Evolutionary conservation across 2,113 vertebrate genomes (phyloP), one percentile per base, ranked within the genome.

Genomic region (Silurus glanis): DNA sequence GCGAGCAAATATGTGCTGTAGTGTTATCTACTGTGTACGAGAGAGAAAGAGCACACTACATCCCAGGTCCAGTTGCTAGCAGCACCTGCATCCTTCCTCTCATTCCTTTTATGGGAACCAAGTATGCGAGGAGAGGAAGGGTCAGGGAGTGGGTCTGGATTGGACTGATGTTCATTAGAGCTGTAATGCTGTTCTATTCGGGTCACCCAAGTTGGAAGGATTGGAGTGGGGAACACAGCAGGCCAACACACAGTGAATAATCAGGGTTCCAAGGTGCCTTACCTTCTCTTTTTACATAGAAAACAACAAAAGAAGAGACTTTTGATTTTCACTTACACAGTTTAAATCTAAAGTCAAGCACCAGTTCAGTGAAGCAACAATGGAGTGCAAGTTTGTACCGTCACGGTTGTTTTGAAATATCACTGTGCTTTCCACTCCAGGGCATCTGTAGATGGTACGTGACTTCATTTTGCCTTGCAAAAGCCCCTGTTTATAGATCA

Each of bases 241-340:
- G 61, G 82, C 75, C 67, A 87, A 86, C 62, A 51, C 67, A 76
- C 19, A 59, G 79, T 25, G 76, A 87, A 80, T 89, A 85, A 90
- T 94, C 93, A 94, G 93, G 92, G 91, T 93, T 91, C 90, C 83
- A 88, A 85, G 93, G 91, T 95, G 94, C 94, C 94, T 95, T 95
- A 93, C 85, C 87, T 90, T 86, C 83, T 81, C 49, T 83, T 81
- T 82, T 58, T 80, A 67, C 59, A 78, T 37, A 83, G 64, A 17
- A n/a, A 37, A 37, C 37, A 37, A 37, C 37, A 78, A 66, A 83
- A 56, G 59, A 61, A 66, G 47, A 87, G 62, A 49, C 23, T 12
- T 64, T 69, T 76, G 23, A 64, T 84, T 13, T 62, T 80, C 87
- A 62, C 37, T 3, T 37, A 37, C 37, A 37, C 37, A 58, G 84